Evolutionary conservation across 2,888 invertebrate species (phyloP).

Genomic region (Osedax frankpressi): DNA sequence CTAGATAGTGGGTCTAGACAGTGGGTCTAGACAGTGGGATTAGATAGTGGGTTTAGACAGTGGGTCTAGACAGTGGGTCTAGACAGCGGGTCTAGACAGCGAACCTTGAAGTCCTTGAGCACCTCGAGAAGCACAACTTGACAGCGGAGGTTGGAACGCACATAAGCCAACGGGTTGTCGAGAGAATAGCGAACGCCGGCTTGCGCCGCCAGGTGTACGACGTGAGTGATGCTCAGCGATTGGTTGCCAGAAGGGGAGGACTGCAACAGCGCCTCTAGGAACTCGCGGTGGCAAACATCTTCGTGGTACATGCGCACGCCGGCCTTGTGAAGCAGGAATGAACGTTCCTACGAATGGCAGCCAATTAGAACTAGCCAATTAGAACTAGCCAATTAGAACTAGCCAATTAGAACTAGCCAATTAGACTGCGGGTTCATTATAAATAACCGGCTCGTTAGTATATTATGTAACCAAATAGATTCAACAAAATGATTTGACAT

Average conservation of each 20-base stretch:
- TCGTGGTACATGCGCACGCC: conserved; percentile 24
- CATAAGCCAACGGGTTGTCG: conserved; percentile 25
- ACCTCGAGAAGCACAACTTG: conserved; percentile 24
- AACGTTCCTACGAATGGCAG: conserved; percentile 27
- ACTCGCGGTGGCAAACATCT: conserved; percentile 24
- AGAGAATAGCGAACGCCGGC: conserved; percentile 29
- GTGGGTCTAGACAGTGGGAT: too few relatives aligned
- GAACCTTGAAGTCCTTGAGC: conserved; percentile 18
- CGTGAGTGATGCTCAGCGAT: conserved; percentile 26
- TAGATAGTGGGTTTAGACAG: too few relatives aligned
- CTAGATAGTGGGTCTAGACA: too few relatives aligned
- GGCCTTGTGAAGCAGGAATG: conserved; percentile 21
- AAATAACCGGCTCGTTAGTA: too few relatives aligned
- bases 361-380: too few relatives aligned
- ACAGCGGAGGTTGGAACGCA: conserved; percentile 26
- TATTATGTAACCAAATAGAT: too few relatives aligned
- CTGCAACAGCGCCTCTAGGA: conserved; percentile 24
- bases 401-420: too few relatives aligned
- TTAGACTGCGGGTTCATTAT: too few relatives aligned
- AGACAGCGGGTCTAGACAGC: too few relatives aligned
- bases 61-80: too few relatives aligned
- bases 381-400: too few relatives aligned
- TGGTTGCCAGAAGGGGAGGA: neutral
- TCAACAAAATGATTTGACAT: too few relatives aligned
- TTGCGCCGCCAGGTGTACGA: conserved; percentile 28